Evolutionary conservation across 2,797 vertebrate genomes (phyloP), one percentile per base, ranked within the genome.

Genomic region (Mormyrops boulengeri): DNA sequence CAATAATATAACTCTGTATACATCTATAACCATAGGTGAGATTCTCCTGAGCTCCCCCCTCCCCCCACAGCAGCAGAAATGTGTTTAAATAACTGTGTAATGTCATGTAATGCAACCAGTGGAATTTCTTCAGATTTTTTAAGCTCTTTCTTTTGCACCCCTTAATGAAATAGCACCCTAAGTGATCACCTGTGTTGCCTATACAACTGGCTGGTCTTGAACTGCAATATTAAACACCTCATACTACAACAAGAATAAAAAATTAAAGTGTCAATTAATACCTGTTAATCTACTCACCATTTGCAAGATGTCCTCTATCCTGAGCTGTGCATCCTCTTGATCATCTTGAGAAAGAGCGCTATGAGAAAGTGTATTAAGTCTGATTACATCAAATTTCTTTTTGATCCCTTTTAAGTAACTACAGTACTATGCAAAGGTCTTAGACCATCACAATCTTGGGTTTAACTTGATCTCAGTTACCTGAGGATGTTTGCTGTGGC

Each of bases 331-430:
- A 84, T 99, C 98, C 4, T 99, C 98, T 92, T 97, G 97, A 91
- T 99, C 98, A 57, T 99, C 98, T 91, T 97, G 98, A 94, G 98
- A 98, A 94, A 99, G 96, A 88, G 96, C 97, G 92, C 98, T 99
- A 92, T 73, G 90, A 93, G 60, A 62, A 1, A 90, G n/a, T 87
- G 30, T 47, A 82, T 82, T 47, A 19, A 47, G n/a, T 82, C 17
- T 73, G 26, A 84, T 62, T 85, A 89, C 9, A 69, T 86, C 82
- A 86, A 1, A 86, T 86, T 86, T 86, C 22, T 41, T 57, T 87
- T 30, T 87, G 53, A 22, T 34, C 85, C 26, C 30, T 38, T 9
- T 55, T 60, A 26, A 55, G 50, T 53, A 53, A 50, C 30, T 55
- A 19, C 77, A 52, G 44, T 47, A 47, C n/a, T 85, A 49, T 85